Base-by-base conservation (phyloP, 2,797 vertebrate genomes). In the Sebastes umbrosus region DNA sequence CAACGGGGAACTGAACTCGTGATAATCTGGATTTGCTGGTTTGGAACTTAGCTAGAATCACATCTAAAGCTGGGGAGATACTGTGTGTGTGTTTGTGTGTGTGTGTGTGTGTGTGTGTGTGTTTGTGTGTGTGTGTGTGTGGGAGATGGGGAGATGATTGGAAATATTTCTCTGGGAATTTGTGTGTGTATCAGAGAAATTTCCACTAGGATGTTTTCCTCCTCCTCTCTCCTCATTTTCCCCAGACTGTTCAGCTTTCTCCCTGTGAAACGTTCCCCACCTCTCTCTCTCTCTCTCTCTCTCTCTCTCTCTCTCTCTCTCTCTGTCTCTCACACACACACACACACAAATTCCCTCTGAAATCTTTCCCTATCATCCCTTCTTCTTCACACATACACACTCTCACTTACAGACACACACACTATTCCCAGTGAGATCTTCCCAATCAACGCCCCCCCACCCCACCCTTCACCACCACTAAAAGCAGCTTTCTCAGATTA, bases 401-500 rank as follows among this genome's bases (percentile, higher is more conserved):
- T n/a, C 58, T 10, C 52, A 43, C 34, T 24, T 25, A 43, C 22
- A 65, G 2, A 66, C 31, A 79, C 71, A 70, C 80, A 79, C 50
- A 32, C 31, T 58, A 88, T 84, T 92, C 90, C 91, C 92, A 90
- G 75, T 74, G 87, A 90, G 88, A 88, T 90, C 81, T 89, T 84
- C 80, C 92, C 93, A 95, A 95, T 95, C 94, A 94, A 87, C 84
- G 13, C 82, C 71, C 65, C 32, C 69, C 25, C 25, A n/a, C 18
- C 27, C 36, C 29, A 25, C 73, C 76, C 62, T 36, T 73, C 84
- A 59, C 69, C 88, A 73, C 72, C 88, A 86, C 90, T 88, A 92
- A 95, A 94, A 95, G 93, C 94, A 93, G 94, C 93, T 95, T 95
- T 94, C 89, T 90, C 86, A 93, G 93, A 95, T 95, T 94, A 95